These are phyloP conservation scores for Cryptoprocta ferox DNA, from an alignment of 2,797 vertebrate species.

Conservation along the genomic window DNA sequence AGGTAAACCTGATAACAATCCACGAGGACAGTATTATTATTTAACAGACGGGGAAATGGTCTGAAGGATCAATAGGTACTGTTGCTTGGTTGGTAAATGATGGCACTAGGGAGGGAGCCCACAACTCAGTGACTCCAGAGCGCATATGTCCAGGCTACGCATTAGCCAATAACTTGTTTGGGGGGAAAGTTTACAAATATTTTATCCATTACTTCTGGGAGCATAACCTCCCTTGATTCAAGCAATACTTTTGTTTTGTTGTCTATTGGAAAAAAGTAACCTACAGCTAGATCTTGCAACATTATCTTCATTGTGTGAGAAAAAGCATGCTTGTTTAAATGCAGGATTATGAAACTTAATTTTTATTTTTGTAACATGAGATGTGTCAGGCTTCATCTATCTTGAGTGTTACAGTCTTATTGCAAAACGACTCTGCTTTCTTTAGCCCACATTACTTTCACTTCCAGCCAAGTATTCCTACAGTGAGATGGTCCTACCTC, in stretches of 20 bases:
- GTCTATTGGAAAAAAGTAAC: conserved; percentile 17
- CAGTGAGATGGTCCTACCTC: not conserved
- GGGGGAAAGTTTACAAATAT: not conserved
- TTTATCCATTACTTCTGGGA: not conserved
- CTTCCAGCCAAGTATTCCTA: conserved; percentile 58
- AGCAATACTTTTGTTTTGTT: not conserved
- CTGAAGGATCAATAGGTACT: not conserved
- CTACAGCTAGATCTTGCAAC: not conserved
- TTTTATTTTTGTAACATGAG: conserved; percentile 80
- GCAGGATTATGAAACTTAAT: conserved; percentile 79
- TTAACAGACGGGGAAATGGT: not conserved
- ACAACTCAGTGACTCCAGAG: not conserved
- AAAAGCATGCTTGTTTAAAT: conserved; percentile 70
- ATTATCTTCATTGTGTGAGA: conserved; percentile 37
- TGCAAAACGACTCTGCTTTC: conserved; percentile 69
- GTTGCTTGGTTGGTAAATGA: not conserved
- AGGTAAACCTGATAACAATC: not conserved
- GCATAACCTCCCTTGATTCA: not conserved
- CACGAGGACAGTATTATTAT: not conserved
- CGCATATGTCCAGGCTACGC: not conserved
- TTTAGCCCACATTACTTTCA: conserved; percentile 66
- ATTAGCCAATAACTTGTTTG: not conserved
- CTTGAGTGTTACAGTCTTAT: conserved; percentile 61
- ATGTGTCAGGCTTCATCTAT: conserved; percentile 77
- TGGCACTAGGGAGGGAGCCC: too few relatives aligned